Base-by-base conservation (phyloP, 2,797 vertebrate genomes). In the Oryzias sinensis region DNA sequence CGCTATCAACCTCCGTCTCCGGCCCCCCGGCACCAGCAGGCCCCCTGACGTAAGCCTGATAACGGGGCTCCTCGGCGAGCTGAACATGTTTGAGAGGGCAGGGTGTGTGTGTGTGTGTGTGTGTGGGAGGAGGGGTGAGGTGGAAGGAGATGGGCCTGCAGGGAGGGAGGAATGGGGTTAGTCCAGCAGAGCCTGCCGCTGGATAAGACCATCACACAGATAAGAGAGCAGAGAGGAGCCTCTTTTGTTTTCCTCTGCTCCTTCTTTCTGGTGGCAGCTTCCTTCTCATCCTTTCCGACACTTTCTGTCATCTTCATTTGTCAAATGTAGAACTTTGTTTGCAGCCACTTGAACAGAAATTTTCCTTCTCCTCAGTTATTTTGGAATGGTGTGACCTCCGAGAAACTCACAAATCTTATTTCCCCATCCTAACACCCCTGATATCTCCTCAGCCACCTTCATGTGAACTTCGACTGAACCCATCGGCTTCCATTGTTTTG, bases 21-120 rank as follows among this genome's bases (percentile, higher is more conserved):
- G 85, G 87, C 87, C 78, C 71, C 81, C 80, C 77, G 83, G 84
- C 81, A 81, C 81, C 75, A 79, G 72, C n/a, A 76, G 84, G 81
- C 73, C 84, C 84, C 88, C 87, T 93, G 91, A 92, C 91, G 91
- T 92, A 89, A 92, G 85, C 73, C 87, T 91, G 92, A 93, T 92
- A 93, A 92, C 81, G 70, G 81, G 85, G 83, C 18, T 87, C 88
- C 77, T 20, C 65, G 18, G 77, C 68, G 18, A 70, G 80, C 80
- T 55, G 68, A 43, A 20, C 43, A 48, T 59, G 54, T 54, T 43
- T 40, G 45, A 41, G 3, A 4, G 13, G 49, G 24, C 22, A 5
- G 37, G 24, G 27, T 9, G 49, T 45, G 56, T 57, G n/a, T n/a
- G n/a, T n/a, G 70, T 62, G 61, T 29, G 14, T 55, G 33, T 40